Percentiles rank a stretch among this genome's conserved stretches.
phyloP scores from a whole-genome alignment of 2,888 invertebrate species.

The Brenthis hecate region DNA sequence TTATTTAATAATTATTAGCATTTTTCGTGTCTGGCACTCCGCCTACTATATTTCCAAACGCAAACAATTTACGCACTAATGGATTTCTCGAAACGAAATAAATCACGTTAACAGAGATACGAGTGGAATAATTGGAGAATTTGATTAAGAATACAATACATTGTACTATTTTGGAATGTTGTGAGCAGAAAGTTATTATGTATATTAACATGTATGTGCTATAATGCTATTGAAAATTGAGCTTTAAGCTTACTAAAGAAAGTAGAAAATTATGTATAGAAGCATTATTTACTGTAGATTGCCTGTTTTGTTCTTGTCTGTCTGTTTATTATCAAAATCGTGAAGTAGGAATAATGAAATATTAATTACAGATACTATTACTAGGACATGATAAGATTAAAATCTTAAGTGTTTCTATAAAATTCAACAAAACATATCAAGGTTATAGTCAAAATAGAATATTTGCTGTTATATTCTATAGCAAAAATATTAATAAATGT shows the following conservation, averaged over 20 bases:
- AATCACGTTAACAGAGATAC: conserved; percentile 34
- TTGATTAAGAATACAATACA: conserved; percentile 24
- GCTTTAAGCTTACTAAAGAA: no score
- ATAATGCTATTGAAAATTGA: no score
- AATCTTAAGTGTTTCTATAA: no score
- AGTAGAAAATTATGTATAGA: no score
- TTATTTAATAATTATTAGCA: conserved; percentile 46
- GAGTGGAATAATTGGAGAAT: conserved; percentile 22
- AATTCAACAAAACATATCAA: no score
- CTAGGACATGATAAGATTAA: no score
- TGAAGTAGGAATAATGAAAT: no score
- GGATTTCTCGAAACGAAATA: conserved; percentile 48
- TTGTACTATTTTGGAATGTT: conserved; percentile 1
- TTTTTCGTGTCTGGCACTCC: conserved; percentile 57
- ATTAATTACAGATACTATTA: no score
- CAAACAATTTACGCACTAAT: conserved; percentile 55
- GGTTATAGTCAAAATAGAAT: no score
- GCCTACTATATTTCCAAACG: conserved; percentile 56
- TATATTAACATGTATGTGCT: neutral
- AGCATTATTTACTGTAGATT: no score
- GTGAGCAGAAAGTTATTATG: neutral
- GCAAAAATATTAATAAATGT: neutral
- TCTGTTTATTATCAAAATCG: no score
- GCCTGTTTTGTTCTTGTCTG: no score
- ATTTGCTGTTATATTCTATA: neutral